phyloP scores from a whole-genome alignment of 2,888 invertebrate genomes.

The Slavum lentiscoides region DNA sequence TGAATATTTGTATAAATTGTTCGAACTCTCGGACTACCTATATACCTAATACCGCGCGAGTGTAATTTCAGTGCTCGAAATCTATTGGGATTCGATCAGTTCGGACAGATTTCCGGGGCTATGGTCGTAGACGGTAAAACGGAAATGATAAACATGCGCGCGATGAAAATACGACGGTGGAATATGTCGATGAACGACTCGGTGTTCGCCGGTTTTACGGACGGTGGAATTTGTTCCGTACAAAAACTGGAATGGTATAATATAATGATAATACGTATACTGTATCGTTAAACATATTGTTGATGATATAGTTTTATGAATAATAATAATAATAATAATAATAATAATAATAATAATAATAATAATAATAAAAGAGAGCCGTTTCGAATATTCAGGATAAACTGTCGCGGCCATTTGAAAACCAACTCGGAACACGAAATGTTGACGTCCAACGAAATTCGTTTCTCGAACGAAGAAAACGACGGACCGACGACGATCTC shows the following conservation, averaged over 20 bases:
- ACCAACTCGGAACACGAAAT: not conserved
- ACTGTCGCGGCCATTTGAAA: slow-evolving; percentile 33
- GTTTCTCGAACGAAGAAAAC: not conserved
- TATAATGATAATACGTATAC: not conserved
- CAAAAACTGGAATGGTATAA: slow-evolving; percentile 21
- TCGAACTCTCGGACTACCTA: not conserved
- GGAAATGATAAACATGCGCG: slow-evolving; percentile 61
- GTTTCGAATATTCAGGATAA: slow-evolving; percentile 9
- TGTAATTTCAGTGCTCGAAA: slow-evolving; percentile 13
- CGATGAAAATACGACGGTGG: slow-evolving; percentile 63
- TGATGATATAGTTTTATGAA: not conserved
- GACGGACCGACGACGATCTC: not conserved
- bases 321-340: too few relatives aligned
- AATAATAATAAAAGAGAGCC: too few relatives aligned
- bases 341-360: too few relatives aligned
- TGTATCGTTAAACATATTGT: too few relatives aligned
- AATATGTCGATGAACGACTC: slow-evolving; percentile 58
- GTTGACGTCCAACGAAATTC: not conserved
- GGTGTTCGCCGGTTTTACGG: slow-evolving; percentile 55
- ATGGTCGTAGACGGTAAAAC: slow-evolving; percentile 62
- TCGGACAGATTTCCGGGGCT: slow-evolving; percentile 67
- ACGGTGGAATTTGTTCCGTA: slow-evolving; percentile 1
- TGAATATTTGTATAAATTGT: not conserved
- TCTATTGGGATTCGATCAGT: slow-evolving; percentile 66
- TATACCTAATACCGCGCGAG: too few relatives aligned